Percentiles rank a stretch among this genome's conserved stretches.
phyloP scores from a whole-genome alignment of 1,140 invertebrate genomes.

The Campoletis sonorensis region DNA sequence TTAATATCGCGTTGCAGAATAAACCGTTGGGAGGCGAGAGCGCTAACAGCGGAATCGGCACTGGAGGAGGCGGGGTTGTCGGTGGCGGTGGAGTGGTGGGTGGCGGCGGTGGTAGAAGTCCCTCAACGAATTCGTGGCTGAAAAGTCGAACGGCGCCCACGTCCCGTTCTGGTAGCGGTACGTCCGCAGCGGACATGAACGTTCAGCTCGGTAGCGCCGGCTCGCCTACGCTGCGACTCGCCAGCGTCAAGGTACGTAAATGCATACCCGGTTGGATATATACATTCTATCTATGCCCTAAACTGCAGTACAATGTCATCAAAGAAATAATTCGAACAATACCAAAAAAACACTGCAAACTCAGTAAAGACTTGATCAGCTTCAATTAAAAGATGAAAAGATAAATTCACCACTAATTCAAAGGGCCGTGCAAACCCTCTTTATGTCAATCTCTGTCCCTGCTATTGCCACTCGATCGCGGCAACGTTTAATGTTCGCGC shows the following conservation, averaged over 20 bases:
- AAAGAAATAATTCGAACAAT: no score
- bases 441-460: no score
- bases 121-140: slow-evolving; percentile 71
- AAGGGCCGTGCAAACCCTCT: no score
- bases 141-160: slow-evolving; percentile 69
- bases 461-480: no score
- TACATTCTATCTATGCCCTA: background rate
- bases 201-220: slow-evolving; percentile 75
- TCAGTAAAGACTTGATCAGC: no score
- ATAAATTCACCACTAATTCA: no score
- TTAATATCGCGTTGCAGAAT: slow-evolving; percentile 63
- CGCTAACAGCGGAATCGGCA: slow-evolving; percentile 60
- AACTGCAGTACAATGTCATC: no score
- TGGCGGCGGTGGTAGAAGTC: slow-evolving; percentile 62
- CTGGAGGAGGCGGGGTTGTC: slow-evolving; percentile 52
- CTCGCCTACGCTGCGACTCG: slow-evolving; percentile 75
- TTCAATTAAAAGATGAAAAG: no score
- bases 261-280: background rate
- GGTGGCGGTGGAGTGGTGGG: slow-evolving; percentile 48
- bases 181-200: slow-evolving; percentile 76
- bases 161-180: slow-evolving; percentile 68
- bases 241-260: slow-evolving; percentile 71
- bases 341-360: no score
- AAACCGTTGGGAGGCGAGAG: slow-evolving; percentile 68
- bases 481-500: no score